Evolutionary conservation across 92 coral and sea anemone genomes (phyloP).

Genomic region (Zoanthus solanderi): DNA sequence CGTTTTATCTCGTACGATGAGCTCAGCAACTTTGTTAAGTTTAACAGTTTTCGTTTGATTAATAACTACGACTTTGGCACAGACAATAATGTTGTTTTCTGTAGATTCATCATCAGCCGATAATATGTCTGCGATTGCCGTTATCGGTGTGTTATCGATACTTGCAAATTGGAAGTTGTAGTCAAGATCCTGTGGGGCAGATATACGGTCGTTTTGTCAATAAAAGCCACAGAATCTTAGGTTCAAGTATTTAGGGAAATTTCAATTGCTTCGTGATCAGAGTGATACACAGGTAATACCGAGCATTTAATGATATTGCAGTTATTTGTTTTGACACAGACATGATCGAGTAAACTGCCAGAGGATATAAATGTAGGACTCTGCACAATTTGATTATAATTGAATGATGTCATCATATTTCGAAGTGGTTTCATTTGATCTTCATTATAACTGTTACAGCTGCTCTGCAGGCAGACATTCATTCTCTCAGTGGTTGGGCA

Average conservation of each 20-base stretch:
- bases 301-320: conserved; percentile 3
- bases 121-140: conserved; percentile 28
- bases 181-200: conserved; percentile 60
- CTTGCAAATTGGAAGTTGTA: conserved; percentile 52
- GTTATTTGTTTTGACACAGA: background rate
- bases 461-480: too few relatives aligned
- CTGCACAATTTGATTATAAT: conserved; percentile 29
- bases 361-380: conserved; percentile 43
- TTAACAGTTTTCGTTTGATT: conserved; percentile 55
- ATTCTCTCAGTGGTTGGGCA: too few relatives aligned
- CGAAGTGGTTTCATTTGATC: background rate
- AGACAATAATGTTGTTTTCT: conserved; percentile 49
- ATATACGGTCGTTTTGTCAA: too few relatives aligned
- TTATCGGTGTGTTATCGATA: background rate
- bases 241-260: conserved; percentile 2
- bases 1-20: conserved; percentile 54
- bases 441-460: background rate
- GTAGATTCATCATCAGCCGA: conserved; percentile 14
- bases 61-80: conserved; percentile 65
- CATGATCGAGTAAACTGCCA: conserved; percentile 36
- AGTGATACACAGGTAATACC: conserved; percentile 11
- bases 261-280: background rate
- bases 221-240: background rate
- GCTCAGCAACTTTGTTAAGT: conserved; percentile 51
- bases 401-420: background rate